Conservation (phyloP, 2,113 vertebrate species). For the Probosciger aterrimus region DNA sequence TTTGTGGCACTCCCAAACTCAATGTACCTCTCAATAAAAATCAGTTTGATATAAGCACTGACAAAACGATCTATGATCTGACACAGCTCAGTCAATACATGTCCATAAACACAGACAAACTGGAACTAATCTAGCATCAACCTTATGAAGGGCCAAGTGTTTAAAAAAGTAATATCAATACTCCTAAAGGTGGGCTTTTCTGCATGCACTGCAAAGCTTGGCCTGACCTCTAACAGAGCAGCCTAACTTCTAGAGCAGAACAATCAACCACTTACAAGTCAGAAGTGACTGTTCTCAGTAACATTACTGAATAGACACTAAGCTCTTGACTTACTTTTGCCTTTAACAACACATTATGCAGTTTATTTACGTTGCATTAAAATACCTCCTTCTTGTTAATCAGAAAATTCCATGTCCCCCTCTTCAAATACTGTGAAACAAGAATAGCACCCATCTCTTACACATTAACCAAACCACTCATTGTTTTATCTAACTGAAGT, state of each 20-base stretch:
- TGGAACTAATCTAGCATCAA: neutral
- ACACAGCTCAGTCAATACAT: neutral
- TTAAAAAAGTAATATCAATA: neutral
- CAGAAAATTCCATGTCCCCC: accelerated
- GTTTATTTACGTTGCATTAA: neutral
- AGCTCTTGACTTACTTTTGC: neutral
- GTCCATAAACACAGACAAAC: neutral
- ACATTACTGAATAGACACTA: neutral
- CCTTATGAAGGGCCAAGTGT: neutral
- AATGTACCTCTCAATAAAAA: neutral
- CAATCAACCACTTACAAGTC: neutral
- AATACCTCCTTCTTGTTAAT: neutral
- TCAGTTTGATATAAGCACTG: neutral
- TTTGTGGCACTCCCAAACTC: neutral
- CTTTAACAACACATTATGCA: neutral
- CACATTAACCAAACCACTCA: neutral
- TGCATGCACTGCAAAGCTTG: neutral
- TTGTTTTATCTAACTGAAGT: neutral
- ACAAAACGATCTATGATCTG: neutral
- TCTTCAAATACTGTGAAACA: neutral
- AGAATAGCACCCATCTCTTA: neutral
- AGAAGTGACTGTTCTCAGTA: neutral
- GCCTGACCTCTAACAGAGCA: neutral
- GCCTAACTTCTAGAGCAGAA: neutral
- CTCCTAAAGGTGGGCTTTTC: neutral